These are phyloP conservation scores for Lepisosteus oculatus DNA, from an alignment of 2,113 vertebrate species.

Conservation along the genomic window DNA sequence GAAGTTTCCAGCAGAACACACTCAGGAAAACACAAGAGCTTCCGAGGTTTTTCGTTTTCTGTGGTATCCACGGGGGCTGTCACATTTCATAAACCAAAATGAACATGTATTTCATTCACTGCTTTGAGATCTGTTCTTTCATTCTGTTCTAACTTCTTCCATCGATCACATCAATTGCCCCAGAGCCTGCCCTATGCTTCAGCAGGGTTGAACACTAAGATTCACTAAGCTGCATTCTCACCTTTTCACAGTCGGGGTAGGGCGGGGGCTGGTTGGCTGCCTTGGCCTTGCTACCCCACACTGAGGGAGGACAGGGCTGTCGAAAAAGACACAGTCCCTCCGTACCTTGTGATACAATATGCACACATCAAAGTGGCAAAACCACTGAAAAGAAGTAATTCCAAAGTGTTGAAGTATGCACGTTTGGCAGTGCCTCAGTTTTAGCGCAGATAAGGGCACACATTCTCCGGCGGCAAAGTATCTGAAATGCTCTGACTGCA, in stretches of 20 bases:
- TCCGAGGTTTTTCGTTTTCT: too few species aligned
- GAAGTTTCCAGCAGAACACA: too few species aligned
- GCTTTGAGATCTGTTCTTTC: too few species aligned
- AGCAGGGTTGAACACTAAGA: too few species aligned
- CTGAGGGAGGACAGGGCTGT: neutral
- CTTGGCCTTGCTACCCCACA: too few species aligned
- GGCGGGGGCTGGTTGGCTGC: neutral
- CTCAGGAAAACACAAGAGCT: too few species aligned
- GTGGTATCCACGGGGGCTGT: too few species aligned
- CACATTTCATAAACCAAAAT: too few species aligned
- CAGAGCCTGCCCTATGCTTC: too few species aligned
- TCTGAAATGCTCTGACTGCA: neutral
- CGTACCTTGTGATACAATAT: neutral
- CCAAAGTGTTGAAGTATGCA: neutral
- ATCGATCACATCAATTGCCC: slow-evolving; percentile 1
- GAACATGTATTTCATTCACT: too few species aligned
- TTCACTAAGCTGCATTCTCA: too few species aligned
- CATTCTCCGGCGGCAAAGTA: neutral
- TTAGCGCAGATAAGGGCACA: neutral
- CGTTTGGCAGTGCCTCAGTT: neutral
- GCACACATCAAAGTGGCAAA: neutral
- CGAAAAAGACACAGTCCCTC: neutral
- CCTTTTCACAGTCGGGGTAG: slow-evolving; percentile 1
- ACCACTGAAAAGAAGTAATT: neutral
- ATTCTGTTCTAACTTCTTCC: too few species aligned